A percentile compares a stretch with the other conserved stretches of the same genome.
Conservation (phyloP, 2,888 invertebrate species). For the Amiota mariae region DNA sequence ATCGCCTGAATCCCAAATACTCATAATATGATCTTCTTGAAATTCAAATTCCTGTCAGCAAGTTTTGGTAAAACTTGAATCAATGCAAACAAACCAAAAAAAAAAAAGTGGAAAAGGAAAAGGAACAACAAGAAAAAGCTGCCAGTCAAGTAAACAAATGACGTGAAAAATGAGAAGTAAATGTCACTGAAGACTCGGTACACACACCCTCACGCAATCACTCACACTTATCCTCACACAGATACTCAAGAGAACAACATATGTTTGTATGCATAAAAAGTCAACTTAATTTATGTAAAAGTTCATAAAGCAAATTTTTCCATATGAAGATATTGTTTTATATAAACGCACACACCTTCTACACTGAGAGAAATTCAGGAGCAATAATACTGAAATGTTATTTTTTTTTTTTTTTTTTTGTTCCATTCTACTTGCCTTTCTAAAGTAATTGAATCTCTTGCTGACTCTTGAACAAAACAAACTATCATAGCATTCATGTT, state of each 20-base stretch:
- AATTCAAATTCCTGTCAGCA: neutral
- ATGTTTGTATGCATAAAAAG: conserved; percentile 45
- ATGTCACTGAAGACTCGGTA: neutral
- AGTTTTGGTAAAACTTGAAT: conserved; percentile 10
- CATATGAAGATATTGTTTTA: neutral
- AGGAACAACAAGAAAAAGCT: neutral
- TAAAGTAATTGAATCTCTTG: no score
- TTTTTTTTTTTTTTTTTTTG: no score
- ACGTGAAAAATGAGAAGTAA: neutral
- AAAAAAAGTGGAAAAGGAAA: neutral
- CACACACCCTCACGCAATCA: conserved; percentile 9
- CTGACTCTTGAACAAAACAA: no score
- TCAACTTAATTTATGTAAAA: conserved; percentile 66
- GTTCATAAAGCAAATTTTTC: conserved; percentile 42
- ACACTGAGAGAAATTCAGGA: neutral
- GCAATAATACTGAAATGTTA: neutral
- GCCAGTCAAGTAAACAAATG: neutral
- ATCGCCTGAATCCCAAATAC: no score
- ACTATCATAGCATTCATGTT: no score
- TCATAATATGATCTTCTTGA: no score
- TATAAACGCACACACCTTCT: neutral
- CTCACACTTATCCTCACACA: conserved; percentile 25
- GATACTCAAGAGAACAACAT: no score
- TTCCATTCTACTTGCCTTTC: no score
- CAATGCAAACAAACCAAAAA: neutral